A percentile compares a stretch with the other conserved stretches of the same genome.
These are phyloP conservation scores for Dicrostonyx torquatus DNA, from an alignment of 2,797 vertebrate species.

Conservation along the genomic window DNA sequence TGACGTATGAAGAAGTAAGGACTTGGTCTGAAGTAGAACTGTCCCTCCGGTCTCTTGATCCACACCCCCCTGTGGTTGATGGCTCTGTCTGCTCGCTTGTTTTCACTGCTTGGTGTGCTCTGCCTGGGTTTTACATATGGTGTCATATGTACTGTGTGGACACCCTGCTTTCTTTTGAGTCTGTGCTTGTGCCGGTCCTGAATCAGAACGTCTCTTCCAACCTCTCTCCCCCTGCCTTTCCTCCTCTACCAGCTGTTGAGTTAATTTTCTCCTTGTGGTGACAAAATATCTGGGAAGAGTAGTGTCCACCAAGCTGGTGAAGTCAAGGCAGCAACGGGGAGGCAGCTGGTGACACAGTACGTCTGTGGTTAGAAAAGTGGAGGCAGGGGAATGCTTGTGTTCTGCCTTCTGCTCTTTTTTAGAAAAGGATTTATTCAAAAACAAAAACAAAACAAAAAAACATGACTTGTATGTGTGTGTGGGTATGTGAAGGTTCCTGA, in stretches of 20 bases:
- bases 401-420: too few relatives aligned
- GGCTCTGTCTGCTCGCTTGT: neutral
- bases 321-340: neutral
- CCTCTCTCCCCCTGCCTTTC: neutral
- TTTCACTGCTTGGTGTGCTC: neutral
- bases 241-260: neutral
- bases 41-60: neutral
- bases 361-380: neutral
- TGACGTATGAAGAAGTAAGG: neutral
- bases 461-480: neutral
- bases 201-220: neutral
- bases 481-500: neutral
- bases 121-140: neutral
- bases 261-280: neutral
- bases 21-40: neutral
- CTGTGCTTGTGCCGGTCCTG: neutral
- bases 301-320: too few relatives aligned
- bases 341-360: neutral
- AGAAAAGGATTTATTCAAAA: neutral
- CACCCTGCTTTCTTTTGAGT: neutral
- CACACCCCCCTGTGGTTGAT: accelerated
- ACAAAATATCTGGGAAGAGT: too few relatives aligned
- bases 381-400: too few relatives aligned
- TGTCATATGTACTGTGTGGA: neutral
- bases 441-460: neutral